phyloP scores from a whole-genome alignment of 2,113 vertebrate species.

The Scartelaos histophorus region DNA sequence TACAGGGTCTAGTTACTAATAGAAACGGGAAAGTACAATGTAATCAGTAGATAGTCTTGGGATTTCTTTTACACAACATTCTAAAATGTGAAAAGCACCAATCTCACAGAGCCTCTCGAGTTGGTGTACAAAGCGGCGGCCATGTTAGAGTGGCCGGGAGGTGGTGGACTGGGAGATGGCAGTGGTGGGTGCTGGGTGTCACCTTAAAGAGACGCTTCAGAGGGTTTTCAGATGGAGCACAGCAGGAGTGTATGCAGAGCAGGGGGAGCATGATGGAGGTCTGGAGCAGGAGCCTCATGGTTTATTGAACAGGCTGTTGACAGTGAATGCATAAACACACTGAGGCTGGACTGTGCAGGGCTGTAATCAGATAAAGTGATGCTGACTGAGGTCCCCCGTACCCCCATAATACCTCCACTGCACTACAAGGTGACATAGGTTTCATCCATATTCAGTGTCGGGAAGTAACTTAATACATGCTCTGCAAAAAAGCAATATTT shows the following conservation, averaged over 20 bases:
- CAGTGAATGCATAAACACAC: neutral
- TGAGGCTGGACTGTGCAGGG: neutral
- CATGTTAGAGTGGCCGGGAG: neutral
- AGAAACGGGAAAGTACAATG: too few species aligned
- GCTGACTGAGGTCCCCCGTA: neutral
- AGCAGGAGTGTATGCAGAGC: neutral
- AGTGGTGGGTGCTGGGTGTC: neutral
- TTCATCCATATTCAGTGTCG: neutral
- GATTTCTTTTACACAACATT: too few species aligned
- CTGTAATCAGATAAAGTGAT: neutral
- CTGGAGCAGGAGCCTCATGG: neutral
- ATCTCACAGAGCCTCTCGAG: too few species aligned
- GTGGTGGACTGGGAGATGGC: neutral
- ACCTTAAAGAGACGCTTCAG: neutral
- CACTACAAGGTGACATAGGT: neutral
- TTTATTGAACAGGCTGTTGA: slow-evolving; percentile 3
- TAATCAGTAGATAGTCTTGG: too few species aligned
- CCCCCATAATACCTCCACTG: neutral
- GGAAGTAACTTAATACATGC: too few species aligned
- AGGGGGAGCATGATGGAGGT: neutral
- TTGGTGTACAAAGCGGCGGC: slow-evolving; percentile 25
- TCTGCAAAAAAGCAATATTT: too few species aligned
- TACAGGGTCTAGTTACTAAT: too few species aligned
- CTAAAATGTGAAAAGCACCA: too few species aligned
- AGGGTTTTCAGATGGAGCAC: slow-evolving; percentile 3